Percentiles rank a stretch among this genome's conserved stretches.
Conservation (phyloP, 2,888 invertebrate species). For the Seladonia tumulorum region DNA sequence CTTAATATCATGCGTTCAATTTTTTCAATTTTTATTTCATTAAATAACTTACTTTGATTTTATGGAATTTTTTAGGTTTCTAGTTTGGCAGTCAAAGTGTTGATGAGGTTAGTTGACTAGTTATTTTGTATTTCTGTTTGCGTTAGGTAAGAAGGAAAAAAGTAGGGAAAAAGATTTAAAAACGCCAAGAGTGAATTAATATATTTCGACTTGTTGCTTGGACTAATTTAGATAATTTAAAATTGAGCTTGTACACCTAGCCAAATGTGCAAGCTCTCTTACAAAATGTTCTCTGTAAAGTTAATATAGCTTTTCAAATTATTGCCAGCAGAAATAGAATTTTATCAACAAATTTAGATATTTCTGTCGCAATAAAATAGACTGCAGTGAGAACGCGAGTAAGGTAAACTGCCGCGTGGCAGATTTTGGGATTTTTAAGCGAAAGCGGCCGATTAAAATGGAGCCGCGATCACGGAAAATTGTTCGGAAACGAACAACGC, state of each 20-base stretch:
- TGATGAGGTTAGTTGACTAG: no score
- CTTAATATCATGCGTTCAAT: no score
- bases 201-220: not conserved
- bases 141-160: no score
- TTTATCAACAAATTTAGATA: not conserved
- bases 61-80: no score
- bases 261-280: not conserved
- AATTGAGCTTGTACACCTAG: no score
- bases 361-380: not conserved
- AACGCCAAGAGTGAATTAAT: not conserved
- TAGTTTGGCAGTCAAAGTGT: no score
- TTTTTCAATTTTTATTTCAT: no score
- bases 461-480: constrained; percentile 27
- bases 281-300: no score
- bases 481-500: constrained; percentile 22
- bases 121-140: no score
- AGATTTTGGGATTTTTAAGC: not conserved
- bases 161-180: no score
- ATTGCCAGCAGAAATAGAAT: not conserved
- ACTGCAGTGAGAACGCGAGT: not conserved
- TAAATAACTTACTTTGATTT: no score
- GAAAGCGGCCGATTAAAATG: not conserved
- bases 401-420: not conserved
- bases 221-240: not conserved
- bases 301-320: no score